A percentile compares a stretch with the other conserved stretches of the same genome.
These are phyloP conservation scores for Siderastrea siderea DNA, from an alignment of 92 coral and sea anemone species.

Conservation along the genomic window DNA sequence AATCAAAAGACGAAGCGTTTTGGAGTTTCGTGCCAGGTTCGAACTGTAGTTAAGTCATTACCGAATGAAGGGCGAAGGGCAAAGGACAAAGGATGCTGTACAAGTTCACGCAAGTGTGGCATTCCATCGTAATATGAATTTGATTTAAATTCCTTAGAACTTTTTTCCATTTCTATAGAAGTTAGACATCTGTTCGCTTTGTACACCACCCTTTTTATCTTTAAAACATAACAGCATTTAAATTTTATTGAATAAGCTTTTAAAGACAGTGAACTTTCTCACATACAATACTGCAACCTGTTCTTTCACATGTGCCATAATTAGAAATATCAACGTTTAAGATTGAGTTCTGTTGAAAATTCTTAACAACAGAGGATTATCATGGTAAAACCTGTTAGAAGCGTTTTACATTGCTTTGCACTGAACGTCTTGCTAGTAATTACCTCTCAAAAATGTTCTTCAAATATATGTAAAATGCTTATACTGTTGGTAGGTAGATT, in stretches of 20 bases:
- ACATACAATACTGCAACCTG: conserved; percentile 16
- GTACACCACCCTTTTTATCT: background rate
- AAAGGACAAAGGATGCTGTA: too few species aligned
- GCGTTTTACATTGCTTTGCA: background rate
- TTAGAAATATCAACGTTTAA: conserved; percentile 18
- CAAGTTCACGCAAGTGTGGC: too few species aligned
- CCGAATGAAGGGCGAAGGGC: too few species aligned
- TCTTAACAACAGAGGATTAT: background rate
- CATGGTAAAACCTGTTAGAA: conserved; percentile 20
- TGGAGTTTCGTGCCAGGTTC: too few species aligned
- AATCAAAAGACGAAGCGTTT: too few species aligned
- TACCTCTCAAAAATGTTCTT: background rate
- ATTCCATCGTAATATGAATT: too few species aligned
- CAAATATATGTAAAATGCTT: background rate
- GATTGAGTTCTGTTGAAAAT: conserved; percentile 4
- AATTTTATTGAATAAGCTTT: conserved; percentile 15
- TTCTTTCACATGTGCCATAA: conserved; percentile 21
- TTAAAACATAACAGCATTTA: conserved; percentile 12
- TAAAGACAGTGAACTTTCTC: background rate
- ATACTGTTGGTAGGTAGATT: background rate
- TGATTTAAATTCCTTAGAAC: too few species aligned
- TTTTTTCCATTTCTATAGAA: too few species aligned
- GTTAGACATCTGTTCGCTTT: background rate
- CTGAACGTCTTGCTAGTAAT: background rate
- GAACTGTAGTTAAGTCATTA: too few species aligned